phyloP scores from a whole-genome alignment of 1,140 invertebrate species.

The Drosophila watanabei region DNA sequence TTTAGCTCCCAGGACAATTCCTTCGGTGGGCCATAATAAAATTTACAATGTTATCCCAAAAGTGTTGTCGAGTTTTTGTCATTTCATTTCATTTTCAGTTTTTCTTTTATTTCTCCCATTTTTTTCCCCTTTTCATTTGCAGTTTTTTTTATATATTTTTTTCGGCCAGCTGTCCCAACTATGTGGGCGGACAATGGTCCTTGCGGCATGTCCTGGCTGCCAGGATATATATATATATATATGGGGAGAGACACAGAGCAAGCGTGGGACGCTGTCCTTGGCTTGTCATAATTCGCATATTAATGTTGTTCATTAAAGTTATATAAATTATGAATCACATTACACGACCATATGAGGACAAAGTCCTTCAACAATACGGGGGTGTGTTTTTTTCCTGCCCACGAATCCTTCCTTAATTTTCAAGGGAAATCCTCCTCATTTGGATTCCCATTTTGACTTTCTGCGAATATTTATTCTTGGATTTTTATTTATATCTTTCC shows the following conservation, averaged over 20 bases:
- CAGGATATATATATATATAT: slow-evolving; percentile 8
- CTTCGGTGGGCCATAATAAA: slow-evolving; percentile 66
- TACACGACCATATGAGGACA: slow-evolving; percentile 55
- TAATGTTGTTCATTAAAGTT: slow-evolving; percentile 82
- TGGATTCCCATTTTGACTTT: slow-evolving; percentile 6
- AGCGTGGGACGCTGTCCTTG: slow-evolving; percentile 26
- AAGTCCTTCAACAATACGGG: slow-evolving; percentile 11
- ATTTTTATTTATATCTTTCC: not conserved
- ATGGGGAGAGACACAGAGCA: not conserved
- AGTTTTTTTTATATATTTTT: slow-evolving; percentile 3
- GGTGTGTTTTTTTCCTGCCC: not conserved
- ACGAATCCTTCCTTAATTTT: slow-evolving; percentile 10
- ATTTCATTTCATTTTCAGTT: slow-evolving; percentile 45
- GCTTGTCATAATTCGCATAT: slow-evolving; percentile 76
- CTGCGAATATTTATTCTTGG: not conserved
- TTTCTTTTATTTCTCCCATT: slow-evolving; percentile 14
- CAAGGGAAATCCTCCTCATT: slow-evolving; percentile 2
- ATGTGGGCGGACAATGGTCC: slow-evolving; percentile 53
- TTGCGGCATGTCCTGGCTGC: slow-evolving; percentile 40
- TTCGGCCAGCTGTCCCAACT: slow-evolving; percentile 42
- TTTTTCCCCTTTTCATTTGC: slow-evolving; percentile 21
- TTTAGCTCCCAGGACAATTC: slow-evolving; percentile 30
- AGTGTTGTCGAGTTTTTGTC: slow-evolving; percentile 69
- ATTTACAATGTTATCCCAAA: slow-evolving; percentile 81
- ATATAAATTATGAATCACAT: slow-evolving; percentile 81